Evolutionary conservation across 2,888 invertebrate species (phyloP).

Genomic region (Drosophila prolongata): DNA sequence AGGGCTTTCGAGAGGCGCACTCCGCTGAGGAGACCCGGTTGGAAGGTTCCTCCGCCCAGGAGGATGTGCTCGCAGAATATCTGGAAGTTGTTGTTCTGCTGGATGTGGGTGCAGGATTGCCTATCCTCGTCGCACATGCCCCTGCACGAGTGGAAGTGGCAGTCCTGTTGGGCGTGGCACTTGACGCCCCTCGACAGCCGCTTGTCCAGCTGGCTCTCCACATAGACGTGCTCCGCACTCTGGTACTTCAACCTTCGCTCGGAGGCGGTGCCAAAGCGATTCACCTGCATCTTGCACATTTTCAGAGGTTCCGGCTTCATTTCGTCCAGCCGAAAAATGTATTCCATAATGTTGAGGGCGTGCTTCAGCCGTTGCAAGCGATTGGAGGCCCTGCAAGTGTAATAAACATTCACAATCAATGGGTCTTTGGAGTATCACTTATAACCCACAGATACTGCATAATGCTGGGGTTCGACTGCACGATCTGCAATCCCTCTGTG

Average conservation of each 20-base stretch:
- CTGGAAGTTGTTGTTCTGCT: conserved; percentile 83
- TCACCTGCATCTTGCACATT: conserved; percentile 82
- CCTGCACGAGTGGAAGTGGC: conserved; percentile 77
- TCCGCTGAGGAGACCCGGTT: conserved; percentile 80
- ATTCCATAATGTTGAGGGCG: conserved; percentile 82
- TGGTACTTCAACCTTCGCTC: conserved; percentile 82
- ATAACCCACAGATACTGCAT: conserved; percentile 80
- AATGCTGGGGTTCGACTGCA: conserved; percentile 78
- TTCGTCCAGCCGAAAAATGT: conserved; percentile 82
- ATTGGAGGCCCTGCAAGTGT: conserved; percentile 71
- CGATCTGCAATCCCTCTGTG: conserved; percentile 79
- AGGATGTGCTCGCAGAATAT: conserved; percentile 82
- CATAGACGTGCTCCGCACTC: conserved; percentile 79
- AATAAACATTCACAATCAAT: too few relatives aligned
- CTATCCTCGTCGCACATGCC: conserved; percentile 80
- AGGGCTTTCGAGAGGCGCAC: conserved; percentile 75
- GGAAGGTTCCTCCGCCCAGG: conserved; percentile 77
- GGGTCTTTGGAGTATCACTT: too few relatives aligned
- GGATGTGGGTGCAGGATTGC: conserved; percentile 76
- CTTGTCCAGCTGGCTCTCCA: conserved; percentile 82
- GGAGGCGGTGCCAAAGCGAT: conserved; percentile 81
- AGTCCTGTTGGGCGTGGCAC: conserved; percentile 78
- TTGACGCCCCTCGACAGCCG: conserved; percentile 76
- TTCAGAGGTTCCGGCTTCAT: conserved; percentile 83
- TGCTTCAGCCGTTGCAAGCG: conserved; percentile 82